These are phyloP conservation scores for Drosophila acutilabella DNA, from an alignment of 2,888 invertebrate species.

Conservation along the genomic window DNA sequence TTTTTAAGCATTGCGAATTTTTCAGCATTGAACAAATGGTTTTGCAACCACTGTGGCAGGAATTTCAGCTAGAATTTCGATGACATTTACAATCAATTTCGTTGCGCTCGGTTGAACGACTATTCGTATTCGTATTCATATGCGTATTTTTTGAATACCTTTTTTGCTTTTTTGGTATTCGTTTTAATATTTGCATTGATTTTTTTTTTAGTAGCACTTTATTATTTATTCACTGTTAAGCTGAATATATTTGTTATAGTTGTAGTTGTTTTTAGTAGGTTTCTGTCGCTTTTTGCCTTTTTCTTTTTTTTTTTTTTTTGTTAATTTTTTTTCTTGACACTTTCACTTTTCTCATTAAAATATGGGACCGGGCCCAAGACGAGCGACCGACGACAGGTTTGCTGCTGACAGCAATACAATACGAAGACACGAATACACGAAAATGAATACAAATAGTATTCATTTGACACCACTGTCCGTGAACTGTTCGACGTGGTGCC, in stretches of 20 bases:
- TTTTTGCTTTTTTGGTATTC: conserved; percentile 7
- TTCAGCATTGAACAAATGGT: too few species aligned
- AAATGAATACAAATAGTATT: conserved; percentile 24
- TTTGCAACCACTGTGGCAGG: neutral
- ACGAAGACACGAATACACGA: conserved; percentile 15
- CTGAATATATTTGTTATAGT: conserved; percentile 21
- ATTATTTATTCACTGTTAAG: conserved; percentile 75
- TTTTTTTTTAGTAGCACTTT: conserved; percentile 52
- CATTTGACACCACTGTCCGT: conserved; percentile 33
- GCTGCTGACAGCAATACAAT: conserved; percentile 54
- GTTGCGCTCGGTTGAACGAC: conserved; percentile 4
- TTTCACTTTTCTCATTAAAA: conserved; percentile 81
- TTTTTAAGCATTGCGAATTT: too few species aligned
- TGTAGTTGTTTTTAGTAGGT: conserved; percentile 6
- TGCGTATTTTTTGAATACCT: conserved; percentile 13
- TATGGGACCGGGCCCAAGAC: conserved; percentile 63
- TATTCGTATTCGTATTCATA: neutral
- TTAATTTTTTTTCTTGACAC: conserved; percentile 71
- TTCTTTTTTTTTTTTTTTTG: conserved; percentile 14
- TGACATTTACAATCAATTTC: conserved; percentile 8
- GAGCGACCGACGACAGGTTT: conserved; percentile 53
- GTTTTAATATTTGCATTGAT: conserved; percentile 42
- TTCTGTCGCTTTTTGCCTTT: conserved; percentile 38
- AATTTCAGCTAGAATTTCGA: neutral
- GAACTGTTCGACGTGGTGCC: conserved; percentile 22